Evolutionary conservation across 2,113 vertebrate genomes (phyloP), one percentile per base, ranked within the genome.

Genomic region (Vidua chalybeata): DNA sequence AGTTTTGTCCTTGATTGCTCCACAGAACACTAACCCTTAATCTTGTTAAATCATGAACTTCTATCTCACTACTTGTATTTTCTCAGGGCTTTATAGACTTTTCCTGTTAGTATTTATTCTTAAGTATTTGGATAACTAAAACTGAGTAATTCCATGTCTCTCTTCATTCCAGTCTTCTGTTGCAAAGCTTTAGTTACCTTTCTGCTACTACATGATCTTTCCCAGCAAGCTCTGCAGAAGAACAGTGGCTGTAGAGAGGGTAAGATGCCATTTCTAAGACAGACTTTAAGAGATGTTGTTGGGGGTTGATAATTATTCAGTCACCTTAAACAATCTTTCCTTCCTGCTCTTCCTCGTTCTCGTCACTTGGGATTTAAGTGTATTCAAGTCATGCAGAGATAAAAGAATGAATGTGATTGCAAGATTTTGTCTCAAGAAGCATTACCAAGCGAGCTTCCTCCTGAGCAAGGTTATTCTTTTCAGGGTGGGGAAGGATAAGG

Each of bases 391-490:
- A 13, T 3, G 46, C 80, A 84, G 91, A 93, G 31, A 89, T 71
- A 67, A 71, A 87, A 88, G 80, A 84, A 84, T 55, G 51, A 62
- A 45, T 21, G 58, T 43, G 69, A 72, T 89, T 58, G 35, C 13
- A 41, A 41, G 73, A 62, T 20, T 11, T 0, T 55, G 11, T 69
- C 62, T 89, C 33, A 71, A 58, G 67, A 35, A 74, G 35, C 35
- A 35, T 35, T 35, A 35, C 35, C 27, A 89, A 84, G 45, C 0
- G 0, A 85, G 61, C 19, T 89, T 95, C 3, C 2, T 87, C 46
- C 62, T 67, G 71, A 92, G 89, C 73, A 54, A 89, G 71, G 71
- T 35, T 75, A 37, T 67, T 90, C 9, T 93, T 90, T 89, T 46
- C 41, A 64, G 41, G 26, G 31, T 67, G 43, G 45, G 45, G 19